Evolutionary conservation across 2,797 vertebrate genomes (phyloP).

Genomic region (Odontamblyopus rebecca): DNA sequence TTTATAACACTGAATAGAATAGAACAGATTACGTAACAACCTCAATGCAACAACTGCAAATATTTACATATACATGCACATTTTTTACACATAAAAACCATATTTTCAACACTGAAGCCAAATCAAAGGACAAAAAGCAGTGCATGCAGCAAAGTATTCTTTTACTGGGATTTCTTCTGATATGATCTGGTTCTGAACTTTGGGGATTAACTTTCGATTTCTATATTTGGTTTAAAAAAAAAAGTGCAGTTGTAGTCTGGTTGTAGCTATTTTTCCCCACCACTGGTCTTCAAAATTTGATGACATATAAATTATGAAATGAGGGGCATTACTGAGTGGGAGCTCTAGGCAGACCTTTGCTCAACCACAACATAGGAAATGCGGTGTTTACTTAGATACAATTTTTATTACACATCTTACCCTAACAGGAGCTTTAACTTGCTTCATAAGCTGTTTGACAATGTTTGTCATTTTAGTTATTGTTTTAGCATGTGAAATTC

Average conservation of each 20-base stretch:
- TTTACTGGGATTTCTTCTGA: no score
- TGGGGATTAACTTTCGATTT: no score
- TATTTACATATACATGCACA: no score
- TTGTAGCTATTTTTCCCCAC: neutral
- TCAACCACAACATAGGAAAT: neutral
- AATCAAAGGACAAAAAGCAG: neutral
- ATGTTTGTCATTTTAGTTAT: neutral
- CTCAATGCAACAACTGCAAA: neutral
- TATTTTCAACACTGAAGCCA: neutral
- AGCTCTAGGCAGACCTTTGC: conserved; percentile 1
- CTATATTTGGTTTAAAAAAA: no score
- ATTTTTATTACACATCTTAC: neutral
- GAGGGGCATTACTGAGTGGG: conserved; percentile 7
- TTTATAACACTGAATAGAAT: neutral
- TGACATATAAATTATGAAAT: conserved; percentile 44
- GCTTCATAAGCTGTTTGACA: neutral
- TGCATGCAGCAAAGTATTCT: no score
- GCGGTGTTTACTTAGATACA: neutral
- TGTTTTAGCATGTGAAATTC: neutral
- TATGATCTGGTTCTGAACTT: neutral
- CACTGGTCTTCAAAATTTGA: conserved; percentile 45
- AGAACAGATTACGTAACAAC: neutral
- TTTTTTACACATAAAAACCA: neutral
- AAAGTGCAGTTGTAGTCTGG: no score
- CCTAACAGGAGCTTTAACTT: neutral